Conservation (phyloP, 1,140 invertebrate species). For the Temnothorax longispinosus region DNA sequence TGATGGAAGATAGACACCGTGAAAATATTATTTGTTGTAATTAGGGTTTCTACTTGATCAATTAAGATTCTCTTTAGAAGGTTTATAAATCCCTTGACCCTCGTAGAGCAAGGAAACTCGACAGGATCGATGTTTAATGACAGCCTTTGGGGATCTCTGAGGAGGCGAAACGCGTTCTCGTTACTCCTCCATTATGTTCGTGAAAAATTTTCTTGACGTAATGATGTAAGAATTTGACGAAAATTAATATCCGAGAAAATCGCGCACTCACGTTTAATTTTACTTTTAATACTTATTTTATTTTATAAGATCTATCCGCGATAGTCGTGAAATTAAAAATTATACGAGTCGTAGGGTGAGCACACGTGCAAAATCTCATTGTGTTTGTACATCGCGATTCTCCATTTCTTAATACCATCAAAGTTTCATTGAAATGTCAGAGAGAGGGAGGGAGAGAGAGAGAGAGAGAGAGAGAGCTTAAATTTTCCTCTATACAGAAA, state of each 20-base stretch:
- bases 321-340: neutral
- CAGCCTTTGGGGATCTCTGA: slow-evolving; percentile 15
- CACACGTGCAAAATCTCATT: no score
- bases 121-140: slow-evolving; percentile 50
- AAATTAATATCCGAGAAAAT: slow-evolving; percentile 16
- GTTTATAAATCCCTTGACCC: slow-evolving; percentile 10
- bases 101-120: neutral
- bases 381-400: neutral
- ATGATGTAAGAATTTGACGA: neutral
- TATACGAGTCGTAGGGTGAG: no score
- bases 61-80: neutral
- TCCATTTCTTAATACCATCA: neutral
- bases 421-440: slow-evolving; percentile 17
- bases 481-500: slow-evolving; percentile 19
- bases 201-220: slow-evolving; percentile 8
- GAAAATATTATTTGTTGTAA: slow-evolving; percentile 55
- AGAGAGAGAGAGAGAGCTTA: neutral
- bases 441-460: neutral
- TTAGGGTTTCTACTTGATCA: slow-evolving; percentile 2
- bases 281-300: neutral
- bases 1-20: neutral
- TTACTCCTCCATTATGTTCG: slow-evolving; percentile 9
- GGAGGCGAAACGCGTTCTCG: neutral
- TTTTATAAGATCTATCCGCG: neutral
- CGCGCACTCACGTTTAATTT: neutral